phyloP scores from a whole-genome alignment of 2,797 vertebrate genomes.

The Gymnopithys bicolor region DNA sequence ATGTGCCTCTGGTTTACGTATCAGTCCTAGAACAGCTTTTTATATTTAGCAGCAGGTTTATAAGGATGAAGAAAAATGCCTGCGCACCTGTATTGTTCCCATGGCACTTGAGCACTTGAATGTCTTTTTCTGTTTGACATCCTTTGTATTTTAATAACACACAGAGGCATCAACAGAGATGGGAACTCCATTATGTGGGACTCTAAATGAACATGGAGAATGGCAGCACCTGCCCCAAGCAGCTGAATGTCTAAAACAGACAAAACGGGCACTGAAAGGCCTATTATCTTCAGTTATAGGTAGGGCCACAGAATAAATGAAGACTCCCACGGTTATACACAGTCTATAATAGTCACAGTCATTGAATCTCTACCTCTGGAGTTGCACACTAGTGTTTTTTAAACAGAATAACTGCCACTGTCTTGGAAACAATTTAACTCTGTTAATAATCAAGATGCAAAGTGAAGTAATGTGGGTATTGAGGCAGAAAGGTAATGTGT shows the following conservation, averaged over 20 bases:
- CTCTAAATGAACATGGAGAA: not conserved
- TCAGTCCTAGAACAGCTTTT: not conserved
- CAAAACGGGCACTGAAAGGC: not conserved
- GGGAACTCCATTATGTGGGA: not conserved
- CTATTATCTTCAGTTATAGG: not conserved
- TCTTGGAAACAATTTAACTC: not conserved
- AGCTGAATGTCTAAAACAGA: not conserved
- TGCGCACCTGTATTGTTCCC: not conserved
- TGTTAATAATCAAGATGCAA: not conserved
- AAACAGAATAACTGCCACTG: not conserved
- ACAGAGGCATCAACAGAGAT: conserved; percentile 7
- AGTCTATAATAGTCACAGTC: not conserved
- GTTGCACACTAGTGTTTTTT: not conserved
- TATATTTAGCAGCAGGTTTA: conserved; percentile 43
- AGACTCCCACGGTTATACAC: not conserved
- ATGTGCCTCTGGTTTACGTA: not conserved
- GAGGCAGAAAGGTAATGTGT: not conserved
- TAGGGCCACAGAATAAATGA: not conserved
- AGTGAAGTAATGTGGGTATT: not conserved
- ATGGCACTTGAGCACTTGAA: conserved; percentile 8
- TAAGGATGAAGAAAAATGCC: conserved; percentile 21
- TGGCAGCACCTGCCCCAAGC: conserved; percentile 9
- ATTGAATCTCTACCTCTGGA: not conserved
- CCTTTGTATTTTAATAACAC: conserved; percentile 54
- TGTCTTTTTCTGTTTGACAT: conserved; percentile 35